A percentile compares a stretch with the other conserved stretches of the same genome.
These are phyloP conservation scores for Leptinotarsa rubiginosa DNA, from an alignment of 2,888 invertebrate genomes.

Conservation along the genomic window DNA sequence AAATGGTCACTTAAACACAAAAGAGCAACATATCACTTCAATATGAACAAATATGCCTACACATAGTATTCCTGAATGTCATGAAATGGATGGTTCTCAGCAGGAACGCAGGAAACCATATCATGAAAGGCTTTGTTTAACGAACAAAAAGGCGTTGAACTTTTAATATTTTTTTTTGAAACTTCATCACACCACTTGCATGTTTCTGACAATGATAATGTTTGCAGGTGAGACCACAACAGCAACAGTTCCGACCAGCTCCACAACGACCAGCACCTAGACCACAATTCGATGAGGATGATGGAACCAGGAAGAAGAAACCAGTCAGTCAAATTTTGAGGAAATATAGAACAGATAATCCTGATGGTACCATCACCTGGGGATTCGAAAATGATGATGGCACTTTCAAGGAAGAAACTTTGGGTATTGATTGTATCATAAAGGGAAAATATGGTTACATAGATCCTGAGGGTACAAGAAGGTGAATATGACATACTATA, in stretches of 20 bases:
- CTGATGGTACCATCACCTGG: conserved; percentile 87
- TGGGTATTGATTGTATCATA: conserved; percentile 74
- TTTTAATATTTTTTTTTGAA: too few relatives aligned
- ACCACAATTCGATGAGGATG: conserved; percentile 58
- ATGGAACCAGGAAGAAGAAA: conserved; percentile 64
- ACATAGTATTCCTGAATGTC: too few relatives aligned
- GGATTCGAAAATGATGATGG: conserved; percentile 91
- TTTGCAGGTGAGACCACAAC: conserved; percentile 46
- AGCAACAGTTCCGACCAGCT: conserved; percentile 62
- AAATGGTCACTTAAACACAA: too few relatives aligned
- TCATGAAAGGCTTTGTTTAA: too few relatives aligned
- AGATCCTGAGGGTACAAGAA: conserved; percentile 84
- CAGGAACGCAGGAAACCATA: too few relatives aligned
- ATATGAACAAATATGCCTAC: too few relatives aligned
- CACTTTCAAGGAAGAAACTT: conserved; percentile 86
- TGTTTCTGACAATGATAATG: not conserved
- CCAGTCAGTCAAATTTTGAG: conserved; percentile 65
- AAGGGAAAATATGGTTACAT: conserved; percentile 81
- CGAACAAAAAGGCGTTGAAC: too few relatives aligned
- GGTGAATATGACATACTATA: conserved; percentile 37
- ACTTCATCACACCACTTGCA: too few relatives aligned
- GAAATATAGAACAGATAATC: conserved; percentile 81
- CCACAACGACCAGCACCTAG: conserved; percentile 57
- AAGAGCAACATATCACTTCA: too few relatives aligned
- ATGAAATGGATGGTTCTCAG: too few relatives aligned